Percentiles rank a stretch among this genome's conserved stretches.
Conservation (phyloP, 2,113 vertebrate species). For the Limnothrissa miodon region DNA sequence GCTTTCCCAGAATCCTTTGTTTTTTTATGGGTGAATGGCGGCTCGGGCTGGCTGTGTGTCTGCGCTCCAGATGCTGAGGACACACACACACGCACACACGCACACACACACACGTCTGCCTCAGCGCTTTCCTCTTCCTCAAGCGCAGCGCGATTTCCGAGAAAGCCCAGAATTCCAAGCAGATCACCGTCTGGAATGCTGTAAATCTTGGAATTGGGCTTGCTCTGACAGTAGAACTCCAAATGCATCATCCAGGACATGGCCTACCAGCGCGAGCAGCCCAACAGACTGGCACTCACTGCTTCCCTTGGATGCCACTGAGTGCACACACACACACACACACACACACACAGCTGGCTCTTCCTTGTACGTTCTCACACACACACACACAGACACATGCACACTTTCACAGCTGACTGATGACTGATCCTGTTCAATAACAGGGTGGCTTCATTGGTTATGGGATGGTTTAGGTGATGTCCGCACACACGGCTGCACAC, state of each 20-base stretch:
- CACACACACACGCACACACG: not conserved
- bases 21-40: not conserved
- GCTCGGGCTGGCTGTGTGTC: not conserved
- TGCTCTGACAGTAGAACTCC: conserved; percentile 13
- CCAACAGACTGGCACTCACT: conserved; percentile 7
- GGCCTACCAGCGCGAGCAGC: not conserved
- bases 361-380: not conserved
- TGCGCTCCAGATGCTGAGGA: conserved; percentile 9
- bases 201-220: conserved; percentile 12
- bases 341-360: not conserved
- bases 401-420: not conserved
- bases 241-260: conserved; percentile 10
- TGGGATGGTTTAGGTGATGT: no score
- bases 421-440: no score
- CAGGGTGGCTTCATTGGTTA: no score
- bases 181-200: conserved; percentile 8
- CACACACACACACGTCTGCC: not conserved
- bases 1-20: conserved; percentile 3
- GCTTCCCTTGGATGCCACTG: not conserved
- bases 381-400: not conserved
- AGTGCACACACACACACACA: not conserved
- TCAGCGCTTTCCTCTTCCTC: conserved; percentile 2
- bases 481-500: no score
- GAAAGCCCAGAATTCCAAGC: conserved; percentile 13
- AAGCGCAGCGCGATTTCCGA: not conserved